Base-by-base conservation (phyloP, 1,140 invertebrate species). In the Cepaea nemoralis region DNA sequence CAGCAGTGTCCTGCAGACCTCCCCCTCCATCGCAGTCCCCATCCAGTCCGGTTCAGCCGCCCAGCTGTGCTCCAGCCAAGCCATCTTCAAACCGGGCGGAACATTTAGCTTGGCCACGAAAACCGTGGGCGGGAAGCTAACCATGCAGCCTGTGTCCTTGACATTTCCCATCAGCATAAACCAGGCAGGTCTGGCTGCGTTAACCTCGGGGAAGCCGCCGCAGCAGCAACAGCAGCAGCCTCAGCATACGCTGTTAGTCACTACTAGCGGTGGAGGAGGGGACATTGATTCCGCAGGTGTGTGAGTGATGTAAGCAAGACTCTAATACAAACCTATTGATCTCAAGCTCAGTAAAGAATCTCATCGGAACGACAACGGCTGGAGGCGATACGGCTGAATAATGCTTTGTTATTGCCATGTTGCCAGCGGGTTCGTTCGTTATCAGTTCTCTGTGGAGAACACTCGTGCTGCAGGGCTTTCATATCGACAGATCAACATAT, bases 111-210 rank as follows among this genome's bases (percentile, higher is more conserved):
- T 86, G 80, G 40, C 76, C 19, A 83, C 84, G 19, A 88, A 87
- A 75, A 70, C 76, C 42, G 83, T 84, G 22, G 83, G 85, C 10
- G 87, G 85, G 39, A 88, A 89, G 74, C 39, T 89, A 27, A 85
- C 85, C 19, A 81, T 89, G 77, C 86, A 87, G 69, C 87, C 87
- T 22, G 84, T 88, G 48, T 88, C 87, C 0, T 69, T 89, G 27
- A 89, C 86, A n/a, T 86, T 89, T 80, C 87, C 87, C 3, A 77
- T 89, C 39, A 63, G 39, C 39, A 80, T 86, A 8, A 85, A 69
- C 22, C 85, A 82, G 33, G 71, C 84, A 31, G 85, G 84, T 35
- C 73, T 88, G 0, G 82, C 81, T 42, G 82, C 83, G 10, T 74
- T 87, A n/a, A 82, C 80, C 10, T 33, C 55, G 0, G 42, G 42